These are phyloP conservation scores for Laothoe populi DNA, from an alignment of 2,888 invertebrate species.

Conservation along the genomic window DNA sequence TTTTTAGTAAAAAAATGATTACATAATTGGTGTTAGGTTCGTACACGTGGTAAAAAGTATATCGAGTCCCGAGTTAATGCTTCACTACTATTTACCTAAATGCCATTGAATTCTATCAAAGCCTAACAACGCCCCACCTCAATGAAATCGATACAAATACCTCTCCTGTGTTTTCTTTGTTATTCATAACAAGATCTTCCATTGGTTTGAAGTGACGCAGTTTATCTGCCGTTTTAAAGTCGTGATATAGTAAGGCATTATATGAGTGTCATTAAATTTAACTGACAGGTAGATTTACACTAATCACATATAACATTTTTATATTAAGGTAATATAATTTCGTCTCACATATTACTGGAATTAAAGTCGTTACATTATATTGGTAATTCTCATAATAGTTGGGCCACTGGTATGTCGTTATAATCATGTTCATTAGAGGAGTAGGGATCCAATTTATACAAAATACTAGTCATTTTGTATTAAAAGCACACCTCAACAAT, in stretches of 20 bases:
- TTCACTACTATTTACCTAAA: slow-evolving; percentile 10
- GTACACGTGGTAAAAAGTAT: not conserved
- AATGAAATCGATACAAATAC: slow-evolving; percentile 7
- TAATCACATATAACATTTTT: slow-evolving; percentile 4
- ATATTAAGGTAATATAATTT: slow-evolving; percentile 15
- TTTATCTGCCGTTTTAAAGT: slow-evolving; percentile 2
- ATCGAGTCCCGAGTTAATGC: not conserved
- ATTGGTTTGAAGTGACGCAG: not conserved
- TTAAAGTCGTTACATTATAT: slow-evolving; percentile 1
- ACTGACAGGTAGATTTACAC: slow-evolving; percentile 11
- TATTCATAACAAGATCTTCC: slow-evolving; percentile 5
- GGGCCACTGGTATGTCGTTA: not conserved
- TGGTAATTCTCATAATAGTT: not conserved
- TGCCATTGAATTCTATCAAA: not conserved
- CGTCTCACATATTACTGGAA: not conserved
- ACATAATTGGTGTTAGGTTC: too few relatives aligned
- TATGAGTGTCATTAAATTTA: slow-evolving; percentile 1
- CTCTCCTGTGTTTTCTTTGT: slow-evolving; percentile 4
- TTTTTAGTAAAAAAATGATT: too few relatives aligned
- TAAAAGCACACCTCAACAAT: too few relatives aligned
- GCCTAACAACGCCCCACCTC: not conserved
- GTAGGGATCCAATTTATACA: not conserved
- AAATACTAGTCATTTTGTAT: not conserved
- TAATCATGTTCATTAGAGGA: not conserved
- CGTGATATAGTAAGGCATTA: not conserved